phyloP scores from a whole-genome alignment of 1,140 invertebrate species.

The Oryctes rhinoceros region DNA sequence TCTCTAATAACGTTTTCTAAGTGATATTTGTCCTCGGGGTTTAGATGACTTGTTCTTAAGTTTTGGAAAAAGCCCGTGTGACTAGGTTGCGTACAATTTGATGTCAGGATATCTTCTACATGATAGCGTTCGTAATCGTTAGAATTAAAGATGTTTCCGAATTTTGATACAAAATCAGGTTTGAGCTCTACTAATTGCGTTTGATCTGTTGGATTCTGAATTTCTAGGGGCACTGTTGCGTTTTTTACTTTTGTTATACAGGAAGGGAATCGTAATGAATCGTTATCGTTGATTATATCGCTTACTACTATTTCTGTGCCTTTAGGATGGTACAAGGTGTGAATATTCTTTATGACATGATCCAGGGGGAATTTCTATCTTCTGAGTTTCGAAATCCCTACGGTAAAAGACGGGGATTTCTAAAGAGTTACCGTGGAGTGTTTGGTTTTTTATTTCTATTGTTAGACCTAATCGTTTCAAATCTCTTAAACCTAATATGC shows the following conservation, averaged over 20 bases:
- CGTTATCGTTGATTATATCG: neutral
- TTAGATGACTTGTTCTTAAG: neutral
- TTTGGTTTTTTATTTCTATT: slow-evolving; percentile 46
- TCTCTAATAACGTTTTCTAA: slow-evolving; percentile 7
- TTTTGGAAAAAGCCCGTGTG: neutral
- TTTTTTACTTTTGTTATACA: neutral
- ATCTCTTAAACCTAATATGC: slow-evolving; percentile 47
- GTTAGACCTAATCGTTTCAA: slow-evolving; percentile 44
- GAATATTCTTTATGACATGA: slow-evolving; percentile 10
- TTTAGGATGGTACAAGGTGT: neutral
- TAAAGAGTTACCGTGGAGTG: slow-evolving; percentile 38
- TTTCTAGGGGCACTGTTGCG: neutral
- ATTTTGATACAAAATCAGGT: slow-evolving; percentile 4
- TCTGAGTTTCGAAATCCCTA: neutral
- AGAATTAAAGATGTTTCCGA: neutral
- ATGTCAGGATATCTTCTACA: neutral
- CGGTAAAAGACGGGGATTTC: slow-evolving; percentile 46
- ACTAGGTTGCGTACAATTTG: neutral
- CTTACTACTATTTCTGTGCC: neutral
- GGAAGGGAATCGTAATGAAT: neutral
- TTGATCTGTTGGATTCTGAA: slow-evolving; percentile 6
- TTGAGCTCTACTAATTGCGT: slow-evolving; percentile 1
- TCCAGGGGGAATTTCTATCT: slow-evolving; percentile 2
- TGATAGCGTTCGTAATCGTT: neutral
- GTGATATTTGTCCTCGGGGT: neutral